phyloP scores from a whole-genome alignment of 64 coral and sea anemone species.

The Catalaphyllia jardinei region DNA sequence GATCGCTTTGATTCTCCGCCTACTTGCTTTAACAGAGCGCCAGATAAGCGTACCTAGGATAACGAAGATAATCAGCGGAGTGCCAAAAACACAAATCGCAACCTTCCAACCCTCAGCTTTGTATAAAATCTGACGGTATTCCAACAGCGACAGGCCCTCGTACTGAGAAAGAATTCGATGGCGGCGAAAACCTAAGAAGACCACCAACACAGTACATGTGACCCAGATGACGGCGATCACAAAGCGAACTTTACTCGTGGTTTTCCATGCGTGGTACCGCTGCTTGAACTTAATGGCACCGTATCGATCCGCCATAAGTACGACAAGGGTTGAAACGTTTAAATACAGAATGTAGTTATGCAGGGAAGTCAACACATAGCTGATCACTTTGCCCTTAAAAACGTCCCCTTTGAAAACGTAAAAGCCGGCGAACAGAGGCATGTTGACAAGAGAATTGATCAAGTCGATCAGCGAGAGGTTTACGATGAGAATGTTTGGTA shows the following conservation, averaged over 20 bases:
- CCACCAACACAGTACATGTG: background rate
- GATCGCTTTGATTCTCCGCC: background rate
- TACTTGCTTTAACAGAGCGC: background rate
- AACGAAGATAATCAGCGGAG: background rate
- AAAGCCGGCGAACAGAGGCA: conserved; percentile 31
- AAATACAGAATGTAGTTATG: conserved; percentile 6
- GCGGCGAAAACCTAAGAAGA: background rate
- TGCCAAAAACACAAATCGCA: background rate
- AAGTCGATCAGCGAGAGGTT: conserved; percentile 44
- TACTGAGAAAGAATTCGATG: background rate
- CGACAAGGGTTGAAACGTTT: conserved; percentile 14
- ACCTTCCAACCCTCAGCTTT: conserved; percentile 17
- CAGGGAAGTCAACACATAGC: background rate
- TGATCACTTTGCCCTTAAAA: background rate
- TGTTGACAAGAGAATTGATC: conserved; percentile 18
- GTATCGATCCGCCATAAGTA: conserved; percentile 21
- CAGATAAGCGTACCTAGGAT: background rate
- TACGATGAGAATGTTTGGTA: conserved; percentile 35
- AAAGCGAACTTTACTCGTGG: background rate
- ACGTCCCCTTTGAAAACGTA: background rate
- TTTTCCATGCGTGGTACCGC: conserved; percentile 27
- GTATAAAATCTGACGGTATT: background rate
- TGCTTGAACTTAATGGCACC: conserved; percentile 11
- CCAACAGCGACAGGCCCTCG: background rate
- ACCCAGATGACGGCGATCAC: background rate